phyloP scores from a whole-genome alignment of 2,888 invertebrate genomes.

The Aromia moschata region DNA sequence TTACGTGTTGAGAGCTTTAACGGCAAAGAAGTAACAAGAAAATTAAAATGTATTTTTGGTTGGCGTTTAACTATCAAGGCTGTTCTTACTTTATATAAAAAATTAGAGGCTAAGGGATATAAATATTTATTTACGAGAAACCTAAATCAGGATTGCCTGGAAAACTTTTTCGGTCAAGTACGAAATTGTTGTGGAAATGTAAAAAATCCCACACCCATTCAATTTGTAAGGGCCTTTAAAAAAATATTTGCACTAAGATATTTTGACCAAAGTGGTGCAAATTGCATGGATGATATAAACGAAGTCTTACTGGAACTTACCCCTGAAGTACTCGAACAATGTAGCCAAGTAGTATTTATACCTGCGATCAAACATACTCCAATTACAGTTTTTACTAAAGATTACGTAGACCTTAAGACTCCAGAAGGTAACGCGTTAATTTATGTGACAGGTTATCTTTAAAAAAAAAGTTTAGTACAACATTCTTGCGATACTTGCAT shows the following conservation, averaged over 20 bases:
- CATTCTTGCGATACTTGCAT: constrained; percentile 26
- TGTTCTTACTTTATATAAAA: constrained; percentile 20
- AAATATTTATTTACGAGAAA: constrained; percentile 33
- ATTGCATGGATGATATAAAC: constrained; percentile 7
- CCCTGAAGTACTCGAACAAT: constrained; percentile 17
- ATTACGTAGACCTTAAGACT: constrained; percentile 26
- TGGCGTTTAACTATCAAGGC: constrained; percentile 26
- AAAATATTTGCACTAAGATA: constrained; percentile 27
- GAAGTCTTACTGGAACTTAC: constrained; percentile 10
- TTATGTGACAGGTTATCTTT: constrained; percentile 32
- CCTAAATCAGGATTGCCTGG: constrained; percentile 35
- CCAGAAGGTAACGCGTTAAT: constrained; percentile 30
- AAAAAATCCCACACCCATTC: constrained; percentile 1
- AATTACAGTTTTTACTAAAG: constrained; percentile 7
- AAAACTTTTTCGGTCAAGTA: constrained; percentile 1
- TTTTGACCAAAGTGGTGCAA: constrained; percentile 26
- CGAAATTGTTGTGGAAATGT: background rate
- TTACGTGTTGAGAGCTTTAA: background rate
- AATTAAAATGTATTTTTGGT: constrained; percentile 29
- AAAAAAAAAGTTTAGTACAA: constrained; percentile 22
- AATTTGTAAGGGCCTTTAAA: constrained; percentile 1
- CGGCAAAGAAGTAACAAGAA: constrained; percentile 3
- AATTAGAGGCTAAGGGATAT: constrained; percentile 11
- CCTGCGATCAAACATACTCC: background rate
- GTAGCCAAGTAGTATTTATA: background rate